Conservation (phyloP, 2,888 invertebrate genomes). For the Synergus gifuensis region DNA sequence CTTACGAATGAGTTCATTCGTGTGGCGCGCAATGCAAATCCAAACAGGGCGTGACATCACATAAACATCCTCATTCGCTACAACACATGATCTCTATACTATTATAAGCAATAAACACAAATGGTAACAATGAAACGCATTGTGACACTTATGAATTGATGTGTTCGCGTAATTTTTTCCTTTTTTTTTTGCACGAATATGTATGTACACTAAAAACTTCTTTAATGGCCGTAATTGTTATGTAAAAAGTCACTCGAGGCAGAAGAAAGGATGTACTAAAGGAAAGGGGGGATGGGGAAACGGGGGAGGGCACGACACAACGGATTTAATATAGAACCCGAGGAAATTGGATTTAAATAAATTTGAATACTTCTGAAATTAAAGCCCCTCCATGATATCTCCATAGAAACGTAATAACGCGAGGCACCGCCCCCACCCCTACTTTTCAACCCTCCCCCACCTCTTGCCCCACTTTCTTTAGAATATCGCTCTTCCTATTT, state of each 20-base stretch:
- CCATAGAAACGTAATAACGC: slow-evolving; percentile 74
- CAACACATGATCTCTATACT: slow-evolving; percentile 4
- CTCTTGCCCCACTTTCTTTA: slow-evolving; percentile 51
- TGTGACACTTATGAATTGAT: slow-evolving; percentile 20
- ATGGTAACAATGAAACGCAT: slow-evolving; percentile 27
- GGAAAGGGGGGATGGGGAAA: slow-evolving; percentile 17
- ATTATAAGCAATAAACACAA: background rate
- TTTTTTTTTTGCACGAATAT: slow-evolving; percentile 20
- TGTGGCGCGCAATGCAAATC: background rate
- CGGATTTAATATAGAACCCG: slow-evolving; percentile 72
- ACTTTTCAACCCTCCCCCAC: slow-evolving; percentile 49
- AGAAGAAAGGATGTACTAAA: slow-evolving; percentile 34
- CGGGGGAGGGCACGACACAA: slow-evolving; percentile 68
- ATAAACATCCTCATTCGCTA: slow-evolving; percentile 15
- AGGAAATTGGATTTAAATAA: slow-evolving; percentile 75
- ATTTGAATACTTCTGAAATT: slow-evolving; percentile 76
- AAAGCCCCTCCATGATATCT: slow-evolving; percentile 73
- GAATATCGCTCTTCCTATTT: slow-evolving; percentile 40
- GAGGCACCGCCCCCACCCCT: slow-evolving; percentile 60
- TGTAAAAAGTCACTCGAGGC: slow-evolving; percentile 47
- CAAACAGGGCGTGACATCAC: slow-evolving; percentile 24
- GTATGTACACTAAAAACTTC: slow-evolving; percentile 41
- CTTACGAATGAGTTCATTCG: slow-evolving; percentile 18
- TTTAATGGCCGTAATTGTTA: slow-evolving; percentile 53
- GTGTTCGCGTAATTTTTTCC: slow-evolving; percentile 17